A percentile compares a stretch with the other conserved stretches of the same genome.
Conservation (phyloP, 92 coral and sea anemone genomes). For the Umimayanthus chanpuru region DNA sequence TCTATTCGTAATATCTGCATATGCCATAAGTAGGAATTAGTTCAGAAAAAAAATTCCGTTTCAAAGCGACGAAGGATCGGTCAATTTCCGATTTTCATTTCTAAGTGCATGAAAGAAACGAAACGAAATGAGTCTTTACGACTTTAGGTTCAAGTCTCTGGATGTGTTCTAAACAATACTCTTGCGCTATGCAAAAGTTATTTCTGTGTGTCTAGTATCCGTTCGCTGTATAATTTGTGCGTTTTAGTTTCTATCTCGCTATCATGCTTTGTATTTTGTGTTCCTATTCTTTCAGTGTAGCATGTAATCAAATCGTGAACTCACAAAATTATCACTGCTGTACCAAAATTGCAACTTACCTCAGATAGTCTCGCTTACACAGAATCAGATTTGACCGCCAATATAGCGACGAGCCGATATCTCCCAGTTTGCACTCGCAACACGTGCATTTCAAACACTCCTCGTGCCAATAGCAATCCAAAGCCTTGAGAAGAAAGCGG, state of each 20-base stretch:
- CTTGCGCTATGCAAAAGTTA: background rate
- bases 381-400: slow-evolving; percentile 78
- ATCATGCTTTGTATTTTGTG: background rate
- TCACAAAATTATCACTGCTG: background rate
- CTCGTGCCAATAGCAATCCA: slow-evolving; percentile 89
- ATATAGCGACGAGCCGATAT: slow-evolving; percentile 83
- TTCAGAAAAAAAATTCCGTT: background rate
- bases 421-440: slow-evolving; percentile 85
- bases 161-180: background rate
- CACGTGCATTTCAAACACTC: slow-evolving; percentile 84
- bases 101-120: background rate
- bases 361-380: slow-evolving; percentile 85
- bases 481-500: slow-evolving; percentile 77
- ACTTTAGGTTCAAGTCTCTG: background rate
- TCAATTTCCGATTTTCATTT: background rate
- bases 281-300: background rate
- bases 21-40: background rate
- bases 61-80: background rate
- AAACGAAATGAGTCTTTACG: background rate
- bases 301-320: background rate
- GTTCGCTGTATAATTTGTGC: background rate
- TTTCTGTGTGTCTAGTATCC: background rate
- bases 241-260: background rate
- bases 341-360: slow-evolving; percentile 48
- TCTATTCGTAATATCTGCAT: background rate